phyloP scores from a whole-genome alignment of 2,113 vertebrate genomes.

The Psophia crepitans region DNA sequence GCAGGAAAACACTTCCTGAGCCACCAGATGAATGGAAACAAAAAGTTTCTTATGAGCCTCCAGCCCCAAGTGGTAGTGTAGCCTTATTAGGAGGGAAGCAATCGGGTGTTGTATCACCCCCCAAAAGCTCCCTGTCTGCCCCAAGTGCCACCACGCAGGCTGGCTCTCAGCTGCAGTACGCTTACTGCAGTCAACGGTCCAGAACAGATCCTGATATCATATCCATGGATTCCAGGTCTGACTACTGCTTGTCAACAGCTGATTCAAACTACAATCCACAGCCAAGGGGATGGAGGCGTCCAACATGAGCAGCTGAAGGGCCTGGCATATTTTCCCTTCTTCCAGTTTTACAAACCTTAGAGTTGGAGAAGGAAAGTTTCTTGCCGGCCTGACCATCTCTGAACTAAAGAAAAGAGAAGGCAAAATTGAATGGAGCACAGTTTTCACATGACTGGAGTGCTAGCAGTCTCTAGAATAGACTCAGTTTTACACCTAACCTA shows the following conservation, averaged over 20 bases:
- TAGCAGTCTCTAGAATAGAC: conserved; percentile 12
- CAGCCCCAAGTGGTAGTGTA: background rate
- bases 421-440: background rate
- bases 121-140: conserved; percentile 57
- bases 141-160: conserved; percentile 54
- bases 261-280: conserved; percentile 77
- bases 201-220: conserved; percentile 70
- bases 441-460: background rate
- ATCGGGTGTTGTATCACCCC: conserved; percentile 28
- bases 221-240: conserved; percentile 71
- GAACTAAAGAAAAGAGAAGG: conserved; percentile 27
- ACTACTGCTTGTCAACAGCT: conserved; percentile 67
- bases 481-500: conserved; percentile 12
- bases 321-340: background rate
- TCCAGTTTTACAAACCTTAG: background rate
- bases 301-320: conserved; percentile 65
- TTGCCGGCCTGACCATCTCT: background rate
- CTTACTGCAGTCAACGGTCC: conserved; percentile 75
- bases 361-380: conserved; percentile 21
- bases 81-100: conserved; percentile 42
- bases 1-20: conserved; percentile 82
- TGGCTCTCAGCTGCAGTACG: conserved; percentile 70
- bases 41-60: conserved; percentile 71
- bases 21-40: conserved; percentile 82
- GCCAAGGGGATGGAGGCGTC: conserved; percentile 80